Percentiles rank a stretch among this genome's conserved stretches.
These are phyloP conservation scores for Pollimyrus isidori DNA, from an alignment of 2,113 vertebrate genomes.

Conservation along the genomic window DNA sequence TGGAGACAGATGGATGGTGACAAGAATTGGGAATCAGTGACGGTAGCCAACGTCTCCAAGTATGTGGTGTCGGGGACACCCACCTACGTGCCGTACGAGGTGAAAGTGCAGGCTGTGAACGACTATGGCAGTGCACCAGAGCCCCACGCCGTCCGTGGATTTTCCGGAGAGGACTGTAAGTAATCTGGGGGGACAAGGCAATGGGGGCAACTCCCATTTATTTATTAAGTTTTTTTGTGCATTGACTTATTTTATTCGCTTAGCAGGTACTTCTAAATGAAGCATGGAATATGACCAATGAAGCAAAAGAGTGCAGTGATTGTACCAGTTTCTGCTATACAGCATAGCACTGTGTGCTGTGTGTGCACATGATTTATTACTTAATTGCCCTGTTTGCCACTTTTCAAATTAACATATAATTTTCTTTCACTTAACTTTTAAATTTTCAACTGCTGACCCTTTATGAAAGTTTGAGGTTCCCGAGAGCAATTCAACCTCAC, in stretches of 20 bases:
- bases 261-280: neutral
- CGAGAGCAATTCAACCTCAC: neutral
- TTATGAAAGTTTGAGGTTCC: neutral
- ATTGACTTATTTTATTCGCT: neutral
- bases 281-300: neutral
- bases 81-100: constrained; percentile 76
- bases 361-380: neutral
- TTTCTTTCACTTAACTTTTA: neutral
- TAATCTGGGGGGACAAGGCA: constrained; percentile 22
- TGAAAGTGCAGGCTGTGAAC: constrained; percentile 87
- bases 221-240: neutral
- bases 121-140: constrained; percentile 75
- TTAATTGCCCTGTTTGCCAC: neutral
- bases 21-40: constrained; percentile 75
- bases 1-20: constrained; percentile 82
- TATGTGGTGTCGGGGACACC: constrained; percentile 77
- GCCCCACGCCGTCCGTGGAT: constrained; percentile 63
- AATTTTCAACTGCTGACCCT: neutral
- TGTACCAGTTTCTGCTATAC: neutral
- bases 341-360: neutral
- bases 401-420: neutral
- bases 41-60: constrained; percentile 76
- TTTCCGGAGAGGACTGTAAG: constrained; percentile 94
- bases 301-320: neutral
- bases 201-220: neutral